phyloP scores from a whole-genome alignment of 2,797 vertebrate species.

The Prunella strophiata region DNA sequence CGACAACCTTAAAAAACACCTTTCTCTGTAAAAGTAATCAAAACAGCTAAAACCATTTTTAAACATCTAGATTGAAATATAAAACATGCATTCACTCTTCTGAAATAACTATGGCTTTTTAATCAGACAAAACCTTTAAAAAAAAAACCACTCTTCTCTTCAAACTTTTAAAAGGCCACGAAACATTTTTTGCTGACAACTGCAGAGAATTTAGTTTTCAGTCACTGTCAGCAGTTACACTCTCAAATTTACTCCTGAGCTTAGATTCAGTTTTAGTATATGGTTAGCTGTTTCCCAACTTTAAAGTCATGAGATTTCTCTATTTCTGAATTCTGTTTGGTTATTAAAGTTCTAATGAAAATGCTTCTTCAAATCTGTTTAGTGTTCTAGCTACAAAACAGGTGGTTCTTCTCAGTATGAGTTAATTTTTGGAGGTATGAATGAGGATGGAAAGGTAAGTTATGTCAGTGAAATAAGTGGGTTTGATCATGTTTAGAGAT shows the following conservation, averaged over 20 bases:
- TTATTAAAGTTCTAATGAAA: neutral
- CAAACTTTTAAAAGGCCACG: neutral
- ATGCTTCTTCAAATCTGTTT: neutral
- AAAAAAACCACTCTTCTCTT: neutral
- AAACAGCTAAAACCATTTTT: neutral
- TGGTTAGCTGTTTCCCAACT: neutral
- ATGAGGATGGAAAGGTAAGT: neutral
- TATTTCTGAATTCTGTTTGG: neutral
- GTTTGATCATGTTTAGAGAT: neutral
- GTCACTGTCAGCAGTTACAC: neutral
- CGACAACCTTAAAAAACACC: neutral
- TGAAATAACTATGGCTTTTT: neutral
- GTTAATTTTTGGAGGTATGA: neutral
- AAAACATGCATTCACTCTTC: neutral
- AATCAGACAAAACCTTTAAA: neutral
- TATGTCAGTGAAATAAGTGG: neutral
- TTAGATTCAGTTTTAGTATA: neutral
- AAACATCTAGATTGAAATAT: neutral
- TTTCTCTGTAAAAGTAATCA: neutral
- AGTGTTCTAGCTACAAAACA: neutral
- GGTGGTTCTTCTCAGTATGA: neutral
- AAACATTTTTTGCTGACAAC: neutral
- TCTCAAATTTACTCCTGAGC: neutral
- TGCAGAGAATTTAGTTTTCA: neutral
- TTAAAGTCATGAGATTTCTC: neutral